Conservation (phyloP, 2,797 vertebrate genomes). For the Coreius guichenoti region DNA sequence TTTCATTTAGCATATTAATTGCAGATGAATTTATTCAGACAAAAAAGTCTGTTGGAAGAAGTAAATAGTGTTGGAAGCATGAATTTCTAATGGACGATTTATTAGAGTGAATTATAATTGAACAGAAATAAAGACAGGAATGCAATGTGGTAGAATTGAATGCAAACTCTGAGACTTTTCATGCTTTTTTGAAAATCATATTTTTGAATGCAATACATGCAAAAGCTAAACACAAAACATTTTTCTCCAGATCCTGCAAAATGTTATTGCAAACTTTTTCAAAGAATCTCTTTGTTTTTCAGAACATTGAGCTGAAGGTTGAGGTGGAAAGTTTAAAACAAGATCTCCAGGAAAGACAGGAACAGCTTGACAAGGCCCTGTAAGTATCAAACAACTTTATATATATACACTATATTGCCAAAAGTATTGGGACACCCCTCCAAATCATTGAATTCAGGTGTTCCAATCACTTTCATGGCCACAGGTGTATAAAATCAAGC, state of each 20-base stretch:
- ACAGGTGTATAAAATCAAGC: too few relatives aligned
- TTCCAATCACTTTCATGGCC: too few relatives aligned
- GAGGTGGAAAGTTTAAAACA: slow-evolving; percentile 93
- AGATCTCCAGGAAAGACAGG: slow-evolving; percentile 89
- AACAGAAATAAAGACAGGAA: not conserved
- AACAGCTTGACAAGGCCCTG: slow-evolving; percentile 83
- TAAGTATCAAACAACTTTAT: slow-evolving; percentile 74
- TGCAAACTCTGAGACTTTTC: not conserved
- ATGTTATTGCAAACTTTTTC: not conserved
- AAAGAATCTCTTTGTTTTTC: slow-evolving; percentile 48
- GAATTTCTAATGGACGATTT: not conserved
- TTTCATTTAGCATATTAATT: slow-evolving; percentile 6
- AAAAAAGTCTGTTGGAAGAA: not conserved
- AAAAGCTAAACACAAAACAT: not conserved
- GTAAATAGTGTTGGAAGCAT: not conserved
- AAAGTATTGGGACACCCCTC: too few relatives aligned
- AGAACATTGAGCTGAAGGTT: slow-evolving; percentile 96
- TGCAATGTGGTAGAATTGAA: not conserved
- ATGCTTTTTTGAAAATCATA: not conserved
- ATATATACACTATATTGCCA: too few relatives aligned
- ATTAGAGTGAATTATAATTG: not conserved
- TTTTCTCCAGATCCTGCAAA: not conserved
- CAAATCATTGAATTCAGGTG: too few relatives aligned
- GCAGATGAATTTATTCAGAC: not conserved
- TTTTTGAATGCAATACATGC: not conserved